phyloP scores from a whole-genome alignment of 2,888 invertebrate species.

The Thalpophila matura region DNA sequence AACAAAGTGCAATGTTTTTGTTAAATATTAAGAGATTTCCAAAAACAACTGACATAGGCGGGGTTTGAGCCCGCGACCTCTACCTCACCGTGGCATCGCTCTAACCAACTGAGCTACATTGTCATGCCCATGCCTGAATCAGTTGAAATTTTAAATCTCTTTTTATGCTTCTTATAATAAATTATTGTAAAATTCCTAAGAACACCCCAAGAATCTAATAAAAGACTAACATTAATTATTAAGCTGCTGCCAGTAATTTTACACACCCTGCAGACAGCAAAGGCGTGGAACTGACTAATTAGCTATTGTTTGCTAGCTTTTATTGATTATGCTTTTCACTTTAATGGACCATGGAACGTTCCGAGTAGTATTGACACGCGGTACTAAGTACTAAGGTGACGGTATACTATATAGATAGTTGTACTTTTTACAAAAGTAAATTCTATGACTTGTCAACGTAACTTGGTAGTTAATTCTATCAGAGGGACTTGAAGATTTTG shows the following conservation, averaged over 20 bases:
- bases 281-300: constrained; percentile 35
- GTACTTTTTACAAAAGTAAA: background rate
- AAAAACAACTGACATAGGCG: no score
- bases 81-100: no score
- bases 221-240: constrained; percentile 18
- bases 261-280: constrained; percentile 30
- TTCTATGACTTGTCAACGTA: background rate
- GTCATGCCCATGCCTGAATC: no score
- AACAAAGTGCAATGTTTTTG: no score
- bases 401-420: background rate
- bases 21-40: no score
- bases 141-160: no score
- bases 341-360: constrained; percentile 38
- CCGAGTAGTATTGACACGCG: constrained; percentile 24
- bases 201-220: background rate
- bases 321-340: constrained; percentile 41
- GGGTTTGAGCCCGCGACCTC: no score
- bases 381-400: constrained; percentile 15
- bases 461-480: no score
- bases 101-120: no score
- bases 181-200: background rate
- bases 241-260: background rate
- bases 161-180: no score
- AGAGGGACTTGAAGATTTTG: no score
- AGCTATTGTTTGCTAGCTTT: constrained; percentile 40